Percentiles rank a stretch among this genome's conserved stretches.
Conservation (phyloP, 2,113 vertebrate genomes). For the Gobio gobio region DNA sequence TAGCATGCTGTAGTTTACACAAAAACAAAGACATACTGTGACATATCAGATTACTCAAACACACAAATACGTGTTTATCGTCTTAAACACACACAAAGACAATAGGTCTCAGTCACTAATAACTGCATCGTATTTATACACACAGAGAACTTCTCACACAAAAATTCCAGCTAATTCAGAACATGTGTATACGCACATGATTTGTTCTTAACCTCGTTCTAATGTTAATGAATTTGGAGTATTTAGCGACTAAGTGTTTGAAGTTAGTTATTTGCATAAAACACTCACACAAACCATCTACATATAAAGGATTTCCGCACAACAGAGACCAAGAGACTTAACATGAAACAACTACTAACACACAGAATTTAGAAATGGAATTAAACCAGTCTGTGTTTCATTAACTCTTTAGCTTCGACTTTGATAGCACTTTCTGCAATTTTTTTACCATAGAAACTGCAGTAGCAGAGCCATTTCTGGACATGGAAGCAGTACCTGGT, state of each 20-base stretch:
- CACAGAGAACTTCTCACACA: not conserved
- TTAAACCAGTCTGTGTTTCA: not conserved
- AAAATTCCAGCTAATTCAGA: not conserved
- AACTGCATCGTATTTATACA: not conserved
- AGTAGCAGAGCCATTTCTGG: slow-evolving; percentile 38
- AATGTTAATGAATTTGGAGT: not conserved
- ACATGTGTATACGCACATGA: not conserved
- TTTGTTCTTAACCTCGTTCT: not conserved
- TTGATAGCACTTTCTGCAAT: not conserved
- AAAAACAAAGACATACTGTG: not conserved
- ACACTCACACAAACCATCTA: not conserved
- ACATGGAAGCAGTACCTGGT: slow-evolving; percentile 53
- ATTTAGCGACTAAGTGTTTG: not conserved
- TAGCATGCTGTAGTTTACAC: slow-evolving; percentile 13
- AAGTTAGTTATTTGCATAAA: not conserved
- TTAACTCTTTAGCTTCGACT: not conserved
- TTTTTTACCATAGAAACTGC: slow-evolving; percentile 29
- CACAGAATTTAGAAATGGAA: slow-evolving; percentile 54
- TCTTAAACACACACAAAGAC: not conserved
- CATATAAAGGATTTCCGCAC: not conserved
- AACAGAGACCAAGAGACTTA: too few relatives aligned
- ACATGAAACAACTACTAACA: slow-evolving; percentile 35
- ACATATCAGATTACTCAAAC: slow-evolving; percentile 7
- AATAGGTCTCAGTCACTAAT: not conserved
- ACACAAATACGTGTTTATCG: not conserved